phyloP scores from a whole-genome alignment of 1,140 invertebrate species.

The Paramacrobiotus metropolitanus region DNA sequence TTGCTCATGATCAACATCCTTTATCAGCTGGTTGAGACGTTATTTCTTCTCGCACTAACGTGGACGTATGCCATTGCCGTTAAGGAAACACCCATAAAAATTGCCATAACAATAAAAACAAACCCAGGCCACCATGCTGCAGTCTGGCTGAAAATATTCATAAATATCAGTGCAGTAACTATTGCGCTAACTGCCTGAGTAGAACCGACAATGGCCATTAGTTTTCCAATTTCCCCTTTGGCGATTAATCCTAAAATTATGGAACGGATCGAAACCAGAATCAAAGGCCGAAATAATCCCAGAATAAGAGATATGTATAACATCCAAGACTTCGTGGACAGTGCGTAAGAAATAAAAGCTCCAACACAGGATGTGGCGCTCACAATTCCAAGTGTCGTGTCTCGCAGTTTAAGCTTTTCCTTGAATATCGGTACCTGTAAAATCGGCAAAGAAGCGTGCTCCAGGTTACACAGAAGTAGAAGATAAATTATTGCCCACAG shows the following conservation, averaged over 20 bases:
- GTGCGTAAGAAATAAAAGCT: background rate
- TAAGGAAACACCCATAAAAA: background rate
- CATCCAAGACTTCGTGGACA: background rate
- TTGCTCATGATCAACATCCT: too few species aligned
- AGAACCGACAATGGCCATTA: background rate
- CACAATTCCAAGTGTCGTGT: background rate
- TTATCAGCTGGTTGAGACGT: too few species aligned
- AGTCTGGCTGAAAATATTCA: background rate
- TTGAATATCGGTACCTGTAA: background rate
- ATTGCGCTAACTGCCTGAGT: background rate
- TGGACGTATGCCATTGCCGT: too few species aligned
- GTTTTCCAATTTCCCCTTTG: background rate
- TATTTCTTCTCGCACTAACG: too few species aligned
- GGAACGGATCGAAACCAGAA: background rate
- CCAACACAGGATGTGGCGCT: background rate
- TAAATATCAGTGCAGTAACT: background rate
- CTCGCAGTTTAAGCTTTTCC: background rate
- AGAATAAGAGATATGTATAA: background rate
- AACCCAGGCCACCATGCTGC: background rate
- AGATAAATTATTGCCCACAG: too few species aligned
- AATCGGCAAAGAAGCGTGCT: too few species aligned
- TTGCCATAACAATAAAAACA: background rate
- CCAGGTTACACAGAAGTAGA: too few species aligned
- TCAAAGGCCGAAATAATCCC: background rate
- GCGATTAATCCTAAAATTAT: background rate